Base-by-base conservation (phyloP, 2,888 invertebrate species). In the Andrena praecox region DNA sequence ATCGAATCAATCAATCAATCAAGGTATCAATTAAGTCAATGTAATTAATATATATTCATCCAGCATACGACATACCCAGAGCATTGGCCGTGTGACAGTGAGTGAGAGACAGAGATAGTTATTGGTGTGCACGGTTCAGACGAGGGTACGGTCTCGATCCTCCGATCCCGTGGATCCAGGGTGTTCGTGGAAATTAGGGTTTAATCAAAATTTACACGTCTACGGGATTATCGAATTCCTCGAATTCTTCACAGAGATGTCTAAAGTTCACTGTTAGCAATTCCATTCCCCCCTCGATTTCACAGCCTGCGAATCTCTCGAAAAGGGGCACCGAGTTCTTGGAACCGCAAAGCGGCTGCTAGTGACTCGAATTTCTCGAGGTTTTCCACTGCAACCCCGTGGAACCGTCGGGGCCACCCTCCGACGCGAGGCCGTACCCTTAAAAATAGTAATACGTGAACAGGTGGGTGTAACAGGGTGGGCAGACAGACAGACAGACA, bases 31-130 rank as follows among this genome's bases (percentile, higher is more conserved):
- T 90, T 77, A 89, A 91, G 69, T 62, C 62, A 62, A 62, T 62
- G 62, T 70, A 70, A 91, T 89, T 90, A 91, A 91, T 91, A 56
- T 56, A 56, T 56, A 56, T 92, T 89, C 92, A 94, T 93, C 93
- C 93, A 93, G 93, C 94, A 93, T 93, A 93, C 93, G 93, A 94
- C 93, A 93, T 94, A 93, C 92, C 92, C 93, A 93, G 93, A 93
- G 93, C 93, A 93, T 93, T 93, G 90, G 91, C 92, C 90, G 92
- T 93, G 93, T 93, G 91, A 89, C 86, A 92, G 91, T 92, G 90
- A 90, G 87, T 91, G 91, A 93, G 89, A 90, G 88, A 90, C 88
- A 90, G 78, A 90, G 82, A 89, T 85, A 87, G 86, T 84, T 80
- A 88, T 87, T 56, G 84, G 84, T 91, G 93, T 92, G 93, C 91